A percentile compares a stretch with the other conserved stretches of the same genome.
Conservation (phyloP, 2,113 vertebrate species). For the Parus major region DNA sequence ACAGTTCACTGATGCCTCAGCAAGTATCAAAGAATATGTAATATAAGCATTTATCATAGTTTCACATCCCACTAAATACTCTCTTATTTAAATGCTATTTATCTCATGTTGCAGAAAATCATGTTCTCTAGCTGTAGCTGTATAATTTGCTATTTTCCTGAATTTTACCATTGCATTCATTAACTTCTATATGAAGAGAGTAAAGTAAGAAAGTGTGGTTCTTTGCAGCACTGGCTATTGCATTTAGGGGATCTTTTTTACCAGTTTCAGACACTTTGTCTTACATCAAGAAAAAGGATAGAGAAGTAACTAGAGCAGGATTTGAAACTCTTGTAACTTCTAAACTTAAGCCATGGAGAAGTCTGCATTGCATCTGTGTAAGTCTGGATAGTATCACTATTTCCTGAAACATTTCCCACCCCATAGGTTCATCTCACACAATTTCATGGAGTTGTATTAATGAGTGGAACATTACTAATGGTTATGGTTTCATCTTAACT, state of each 20-base stretch:
- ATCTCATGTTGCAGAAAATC: neutral
- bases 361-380: neutral
- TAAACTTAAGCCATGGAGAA: neutral
- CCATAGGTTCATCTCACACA: neutral
- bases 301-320: neutral
- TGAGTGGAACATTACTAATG: neutral
- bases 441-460: neutral
- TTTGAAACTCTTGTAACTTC: neutral
- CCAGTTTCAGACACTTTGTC: neutral
- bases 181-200: neutral
- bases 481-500: neutral
- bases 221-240: neutral
- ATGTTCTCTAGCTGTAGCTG: neutral
- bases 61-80: neutral
- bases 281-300: neutral
- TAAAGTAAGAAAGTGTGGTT: neutral
- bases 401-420: neutral
- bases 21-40: neutral
- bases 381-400: neutral
- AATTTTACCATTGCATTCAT: neutral
- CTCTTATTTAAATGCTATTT: conserved; percentile 5
- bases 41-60: neutral
- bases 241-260: neutral
- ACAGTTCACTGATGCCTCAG: neutral
- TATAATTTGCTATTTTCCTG: neutral